phyloP scores from a whole-genome alignment of 2,888 invertebrate species.

The Melieria omissa region DNA sequence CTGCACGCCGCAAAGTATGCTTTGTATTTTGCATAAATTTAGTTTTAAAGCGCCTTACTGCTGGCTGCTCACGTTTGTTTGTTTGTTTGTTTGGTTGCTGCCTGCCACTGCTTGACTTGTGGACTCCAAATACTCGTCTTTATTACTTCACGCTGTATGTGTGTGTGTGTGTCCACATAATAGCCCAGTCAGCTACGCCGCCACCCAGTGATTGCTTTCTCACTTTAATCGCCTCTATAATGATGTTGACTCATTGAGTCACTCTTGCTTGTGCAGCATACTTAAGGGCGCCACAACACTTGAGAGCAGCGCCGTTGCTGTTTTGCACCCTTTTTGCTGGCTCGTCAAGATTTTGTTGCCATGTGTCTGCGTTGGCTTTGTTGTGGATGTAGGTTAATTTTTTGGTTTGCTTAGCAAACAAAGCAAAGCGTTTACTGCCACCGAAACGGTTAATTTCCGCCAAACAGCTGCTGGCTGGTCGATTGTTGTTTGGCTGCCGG shows the following conservation, averaged over 20 bases:
- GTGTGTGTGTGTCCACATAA: background rate
- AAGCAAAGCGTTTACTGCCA: no score
- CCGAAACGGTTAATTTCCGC: no score
- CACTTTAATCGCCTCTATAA: slow-evolving; percentile 38
- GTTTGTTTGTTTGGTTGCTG: no score
- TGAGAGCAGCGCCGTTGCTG: background rate
- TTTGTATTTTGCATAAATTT: no score
- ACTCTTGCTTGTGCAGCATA: slow-evolving; percentile 23
- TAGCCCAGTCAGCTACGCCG: background rate
- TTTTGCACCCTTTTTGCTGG: background rate
- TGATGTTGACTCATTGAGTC: slow-evolving; percentile 31
- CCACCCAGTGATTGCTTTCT: slow-evolving; percentile 24
- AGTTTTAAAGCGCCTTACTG: no score
- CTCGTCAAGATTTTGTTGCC: background rate
- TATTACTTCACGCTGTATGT: background rate
- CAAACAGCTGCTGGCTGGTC: no score
- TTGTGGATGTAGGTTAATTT: slow-evolving; percentile 4
- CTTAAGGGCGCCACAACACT: slow-evolving; percentile 10
- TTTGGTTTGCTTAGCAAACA: no score
- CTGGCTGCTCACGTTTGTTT: no score
- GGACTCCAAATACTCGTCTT: no score
- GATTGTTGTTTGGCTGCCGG: no score
- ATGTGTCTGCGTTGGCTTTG: slow-evolving; percentile 2
- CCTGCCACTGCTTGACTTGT: no score
- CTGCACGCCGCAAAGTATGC: no score